Base-by-base conservation (phyloP, 2,888 invertebrate species). In the Dioctria rufipes region DNA sequence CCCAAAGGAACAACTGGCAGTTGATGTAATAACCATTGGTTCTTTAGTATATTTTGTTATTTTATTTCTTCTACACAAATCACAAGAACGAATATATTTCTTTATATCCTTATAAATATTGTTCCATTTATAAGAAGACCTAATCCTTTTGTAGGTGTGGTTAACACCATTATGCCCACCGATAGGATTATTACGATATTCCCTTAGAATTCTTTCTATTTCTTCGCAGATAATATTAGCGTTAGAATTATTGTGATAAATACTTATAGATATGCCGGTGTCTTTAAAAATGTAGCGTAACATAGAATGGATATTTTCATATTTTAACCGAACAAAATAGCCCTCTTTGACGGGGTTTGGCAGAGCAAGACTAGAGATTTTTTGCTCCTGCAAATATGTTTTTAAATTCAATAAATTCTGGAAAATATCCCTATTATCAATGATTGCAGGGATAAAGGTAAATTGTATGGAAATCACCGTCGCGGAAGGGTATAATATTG, bases 61-160 rank as follows among this genome's bases (percentile, higher is more conserved):
- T 58, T 80, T 78, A 60, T 81, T 78, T 13, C 46, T 71, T 13
- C 80, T 80, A 42, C 80, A 82, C 4, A 37, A 4, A 2, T 58
- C 63, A 42, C 78, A 80, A n/a, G 13, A n/a, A 8, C 6, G 8
- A 13, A 80, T 71, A 43, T 75, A 69, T 40, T 43, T 77, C 37
- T 77, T 80, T 5, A 69, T 60, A 37, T 84, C 83, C 4, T 39
- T 61, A 69, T 63, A 46, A 51, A 81, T 80, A 40, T 61, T 75
- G 58, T 75, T 80, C 63, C 69, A 75, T 9, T 61, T 49, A 13
- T 51, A 51, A 39, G 49, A 25, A 13, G 37, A 3, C 9, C 11
- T 25, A 4, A 69, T 69, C 1, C 51, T 25, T 8, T 51, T 73
- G 37, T 3, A 63, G 37, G 63, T 63, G 4, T 39, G 25, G 5